Conservation (phyloP, 2,113 vertebrate species). For the Dolichallabes microphthalmus region DNA sequence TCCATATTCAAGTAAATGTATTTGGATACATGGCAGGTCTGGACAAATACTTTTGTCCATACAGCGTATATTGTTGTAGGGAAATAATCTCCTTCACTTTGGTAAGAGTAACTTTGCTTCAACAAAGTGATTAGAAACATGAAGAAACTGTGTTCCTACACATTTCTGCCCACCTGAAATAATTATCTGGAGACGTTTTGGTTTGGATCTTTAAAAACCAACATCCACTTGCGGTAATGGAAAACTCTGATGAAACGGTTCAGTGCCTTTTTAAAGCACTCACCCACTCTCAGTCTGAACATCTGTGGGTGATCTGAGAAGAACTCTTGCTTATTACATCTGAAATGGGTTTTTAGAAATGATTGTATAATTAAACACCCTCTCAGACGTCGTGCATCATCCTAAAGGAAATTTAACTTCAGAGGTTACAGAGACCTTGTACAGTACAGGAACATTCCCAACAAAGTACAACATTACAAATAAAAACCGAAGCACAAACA, state of each 20-base stretch:
- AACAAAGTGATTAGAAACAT: neutral
- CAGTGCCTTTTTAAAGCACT: neutral
- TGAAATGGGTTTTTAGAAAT: neutral
- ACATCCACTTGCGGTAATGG: neutral
- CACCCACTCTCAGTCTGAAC: neutral
- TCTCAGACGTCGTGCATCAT: neutral
- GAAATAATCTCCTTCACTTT: neutral
- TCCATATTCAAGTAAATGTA: too few species aligned
- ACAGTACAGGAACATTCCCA: neutral
- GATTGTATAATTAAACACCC: neutral
- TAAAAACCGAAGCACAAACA: neutral
- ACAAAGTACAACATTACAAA: neutral
- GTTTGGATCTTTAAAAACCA: neutral
- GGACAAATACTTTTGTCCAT: too few species aligned
- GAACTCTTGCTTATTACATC: neutral
- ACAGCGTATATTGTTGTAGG: neutral
- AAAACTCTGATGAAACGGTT: neutral
- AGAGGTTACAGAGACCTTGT: neutral
- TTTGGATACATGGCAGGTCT: too few species aligned
- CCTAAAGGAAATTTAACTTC: neutral
- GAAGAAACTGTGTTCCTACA: neutral
- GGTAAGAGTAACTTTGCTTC: neutral
- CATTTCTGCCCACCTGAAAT: neutral
- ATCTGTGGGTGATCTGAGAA: neutral
- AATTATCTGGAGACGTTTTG: neutral